These are phyloP conservation scores for Palaemon carinicauda DNA, from an alignment of 1,140 invertebrate species.

Conservation along the genomic window DNA sequence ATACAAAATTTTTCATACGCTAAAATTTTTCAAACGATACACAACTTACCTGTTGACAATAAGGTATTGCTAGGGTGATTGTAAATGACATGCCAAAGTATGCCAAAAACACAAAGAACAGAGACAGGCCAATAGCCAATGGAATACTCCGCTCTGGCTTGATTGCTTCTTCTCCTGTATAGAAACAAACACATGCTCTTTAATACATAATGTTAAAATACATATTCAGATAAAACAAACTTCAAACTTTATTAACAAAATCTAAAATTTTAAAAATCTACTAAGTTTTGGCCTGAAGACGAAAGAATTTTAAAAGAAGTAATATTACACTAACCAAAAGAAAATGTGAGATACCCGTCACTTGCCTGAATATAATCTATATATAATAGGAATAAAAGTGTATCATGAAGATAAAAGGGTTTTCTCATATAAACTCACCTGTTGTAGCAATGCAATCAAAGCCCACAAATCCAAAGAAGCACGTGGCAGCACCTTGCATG, in stretches of 20 bases:
- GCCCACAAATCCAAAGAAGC: conserved; percentile 91
- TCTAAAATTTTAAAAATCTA: too few relatives aligned
- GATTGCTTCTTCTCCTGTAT: conserved; percentile 81
- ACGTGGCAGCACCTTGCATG: conserved; percentile 86
- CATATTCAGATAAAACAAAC: too few relatives aligned
- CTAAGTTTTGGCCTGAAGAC: too few relatives aligned
- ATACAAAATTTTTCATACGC: neutral
- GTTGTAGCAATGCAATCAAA: conserved; percentile 90
- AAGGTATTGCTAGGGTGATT: conserved; percentile 91
- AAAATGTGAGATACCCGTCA: too few relatives aligned
- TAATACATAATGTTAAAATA: too few relatives aligned
- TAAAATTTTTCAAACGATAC: neutral
- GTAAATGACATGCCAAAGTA: conserved; percentile 88
- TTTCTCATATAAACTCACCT: too few relatives aligned
- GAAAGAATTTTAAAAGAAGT: too few relatives aligned
- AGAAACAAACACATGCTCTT: neutral
- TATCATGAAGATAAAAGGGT: too few relatives aligned
- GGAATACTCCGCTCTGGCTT: conserved; percentile 89
- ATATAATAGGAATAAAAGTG: too few relatives aligned
- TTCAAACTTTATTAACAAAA: too few relatives aligned
- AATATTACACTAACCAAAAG: too few relatives aligned
- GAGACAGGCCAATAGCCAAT: conserved; percentile 82
- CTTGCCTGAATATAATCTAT: too few relatives aligned
- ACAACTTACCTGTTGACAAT: conserved; percentile 77
- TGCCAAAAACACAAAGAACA: conserved; percentile 79